These are phyloP conservation scores for Hapalemur alaotrensis DNA, from an alignment of 2,797 vertebrate species.

Conservation along the genomic window DNA sequence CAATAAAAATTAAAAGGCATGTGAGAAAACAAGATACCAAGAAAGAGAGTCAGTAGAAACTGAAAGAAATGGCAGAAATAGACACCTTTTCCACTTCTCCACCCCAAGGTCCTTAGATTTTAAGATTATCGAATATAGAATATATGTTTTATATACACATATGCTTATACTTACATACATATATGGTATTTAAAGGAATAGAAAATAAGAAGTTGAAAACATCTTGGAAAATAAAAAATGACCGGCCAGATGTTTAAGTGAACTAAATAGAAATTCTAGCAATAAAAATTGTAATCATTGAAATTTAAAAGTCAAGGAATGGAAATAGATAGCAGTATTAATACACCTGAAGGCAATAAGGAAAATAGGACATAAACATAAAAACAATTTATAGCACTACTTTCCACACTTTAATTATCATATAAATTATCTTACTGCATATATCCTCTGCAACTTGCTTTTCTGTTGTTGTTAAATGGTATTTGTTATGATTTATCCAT, in stretches of 20 bases:
- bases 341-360: conserved; percentile 30
- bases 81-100: background rate
- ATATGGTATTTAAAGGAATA: background rate
- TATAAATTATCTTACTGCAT: conserved; percentile 6
- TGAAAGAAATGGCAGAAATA: background rate
- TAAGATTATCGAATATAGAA: background rate
- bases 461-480: background rate
- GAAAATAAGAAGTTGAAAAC: background rate
- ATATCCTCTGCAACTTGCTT: background rate
- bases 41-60: background rate
- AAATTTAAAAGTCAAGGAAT: conserved; percentile 35
- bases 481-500: background rate
- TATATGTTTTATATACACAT: background rate
- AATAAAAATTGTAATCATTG: background rate
- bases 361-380: background rate
- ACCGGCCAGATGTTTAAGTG: background rate
- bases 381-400: conserved; percentile 16
- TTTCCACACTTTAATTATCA: conserved; percentile 52
- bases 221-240: background rate
- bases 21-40: background rate
- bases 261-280: background rate
- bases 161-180: background rate
- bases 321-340: background rate
- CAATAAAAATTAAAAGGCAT: background rate
- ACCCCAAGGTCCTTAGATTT: background rate